Percentiles rank a stretch among this genome's conserved stretches.
Conservation (phyloP, 2,113 vertebrate genomes). For the Labeo rohita region DNA sequence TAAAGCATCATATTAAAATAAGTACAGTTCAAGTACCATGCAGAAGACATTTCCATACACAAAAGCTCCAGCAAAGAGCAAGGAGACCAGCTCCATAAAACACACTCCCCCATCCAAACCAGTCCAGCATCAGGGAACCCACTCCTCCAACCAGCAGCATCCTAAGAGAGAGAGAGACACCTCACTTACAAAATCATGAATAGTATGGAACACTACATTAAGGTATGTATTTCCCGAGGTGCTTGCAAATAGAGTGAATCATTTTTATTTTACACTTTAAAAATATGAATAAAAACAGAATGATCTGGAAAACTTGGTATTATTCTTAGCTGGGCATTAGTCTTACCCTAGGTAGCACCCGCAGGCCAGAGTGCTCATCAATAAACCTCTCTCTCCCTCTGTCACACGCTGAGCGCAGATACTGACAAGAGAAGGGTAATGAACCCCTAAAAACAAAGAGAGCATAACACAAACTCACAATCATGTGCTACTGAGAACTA, state of each 20-base stretch:
- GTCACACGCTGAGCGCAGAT: conserved; percentile 82
- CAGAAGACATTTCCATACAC: conserved; percentile 81
- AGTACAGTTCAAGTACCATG: conserved; percentile 59
- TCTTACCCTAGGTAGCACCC: conserved; percentile 86
- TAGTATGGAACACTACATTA: not conserved
- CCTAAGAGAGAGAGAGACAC: conserved; percentile 64
- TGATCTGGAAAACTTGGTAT: not conserved
- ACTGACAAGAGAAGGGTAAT: conserved; percentile 74
- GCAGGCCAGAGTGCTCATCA: conserved; percentile 82
- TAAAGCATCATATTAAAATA: not conserved
- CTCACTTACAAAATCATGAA: not conserved
- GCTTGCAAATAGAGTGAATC: not conserved
- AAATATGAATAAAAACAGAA: not conserved
- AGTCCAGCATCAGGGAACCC: conserved; percentile 84
- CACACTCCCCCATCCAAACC: conserved; percentile 85
- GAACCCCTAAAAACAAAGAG: conserved; percentile 67
- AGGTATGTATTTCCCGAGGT: not conserved
- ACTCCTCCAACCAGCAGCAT: conserved; percentile 82
- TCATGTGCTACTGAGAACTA: not conserved
- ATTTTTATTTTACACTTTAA: not conserved
- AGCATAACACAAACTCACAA: not conserved
- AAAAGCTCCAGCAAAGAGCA: conserved; percentile 81
- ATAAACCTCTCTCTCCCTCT: conserved; percentile 80
- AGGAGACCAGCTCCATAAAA: conserved; percentile 83
- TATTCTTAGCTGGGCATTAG: not conserved